Conservation (phyloP, 2,113 vertebrate genomes). For the Perca schrenkii region DNA sequence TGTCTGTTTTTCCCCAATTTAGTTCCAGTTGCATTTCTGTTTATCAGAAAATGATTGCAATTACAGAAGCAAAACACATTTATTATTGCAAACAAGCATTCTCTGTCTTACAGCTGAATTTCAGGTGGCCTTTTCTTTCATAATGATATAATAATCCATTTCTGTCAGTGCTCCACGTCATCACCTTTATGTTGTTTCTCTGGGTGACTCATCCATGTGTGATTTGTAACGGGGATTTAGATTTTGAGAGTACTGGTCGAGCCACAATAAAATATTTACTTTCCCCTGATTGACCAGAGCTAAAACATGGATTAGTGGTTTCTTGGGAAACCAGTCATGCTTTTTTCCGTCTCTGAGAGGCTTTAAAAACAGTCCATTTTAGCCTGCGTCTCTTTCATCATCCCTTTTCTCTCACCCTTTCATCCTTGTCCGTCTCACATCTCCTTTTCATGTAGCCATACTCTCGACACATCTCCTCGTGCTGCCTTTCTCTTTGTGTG, state of each 20-base stretch:
- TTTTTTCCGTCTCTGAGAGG: background rate
- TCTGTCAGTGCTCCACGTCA: background rate
- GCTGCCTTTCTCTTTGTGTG: conserved; percentile 17
- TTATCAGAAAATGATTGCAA: background rate
- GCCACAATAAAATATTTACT: conserved; percentile 54
- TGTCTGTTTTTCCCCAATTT: background rate
- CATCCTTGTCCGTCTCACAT: conserved; percentile 38
- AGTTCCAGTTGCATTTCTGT: background rate
- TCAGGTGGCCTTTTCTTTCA: background rate
- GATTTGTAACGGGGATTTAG: conserved; percentile 17
- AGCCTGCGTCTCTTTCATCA: conserved; percentile 47
- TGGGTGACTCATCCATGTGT: background rate
- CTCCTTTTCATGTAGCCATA: conserved; percentile 34
- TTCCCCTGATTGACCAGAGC: conserved; percentile 48
- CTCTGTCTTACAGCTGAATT: background rate
- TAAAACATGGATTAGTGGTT: conserved; percentile 44
- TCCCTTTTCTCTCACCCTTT: conserved; percentile 52
- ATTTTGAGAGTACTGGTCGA: conserved; percentile 15
- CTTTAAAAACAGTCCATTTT: conserved; percentile 47
- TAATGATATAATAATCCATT: background rate
- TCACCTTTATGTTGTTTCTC: conserved; percentile 14
- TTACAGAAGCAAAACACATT: background rate
- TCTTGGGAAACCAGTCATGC: conserved; percentile 49
- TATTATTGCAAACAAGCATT: background rate
- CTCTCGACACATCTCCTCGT: conserved; percentile 18